Evolutionary conservation across 2,113 vertebrate genomes (phyloP).

Genomic region (Pteruthius melanotis): DNA sequence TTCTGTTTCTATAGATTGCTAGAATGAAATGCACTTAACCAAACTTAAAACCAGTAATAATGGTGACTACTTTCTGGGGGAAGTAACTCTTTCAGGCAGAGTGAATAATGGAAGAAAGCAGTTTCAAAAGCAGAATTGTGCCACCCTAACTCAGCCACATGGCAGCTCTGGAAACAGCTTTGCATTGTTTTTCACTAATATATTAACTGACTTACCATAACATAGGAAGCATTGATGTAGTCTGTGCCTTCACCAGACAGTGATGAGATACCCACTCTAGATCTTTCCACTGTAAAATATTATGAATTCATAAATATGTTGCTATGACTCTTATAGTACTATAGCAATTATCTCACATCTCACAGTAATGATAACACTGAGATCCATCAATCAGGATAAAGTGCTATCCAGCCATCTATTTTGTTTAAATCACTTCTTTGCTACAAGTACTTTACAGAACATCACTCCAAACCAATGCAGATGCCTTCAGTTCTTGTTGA

Average conservation of each 20-base stretch:
- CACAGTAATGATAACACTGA: not conserved
- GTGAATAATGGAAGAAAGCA: not conserved
- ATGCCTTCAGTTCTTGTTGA: not conserved
- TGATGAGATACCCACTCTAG: conserved; percentile 82
- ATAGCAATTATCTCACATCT: not conserved
- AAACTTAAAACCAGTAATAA: not conserved
- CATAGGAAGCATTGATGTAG: conserved; percentile 92
- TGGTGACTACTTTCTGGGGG: not conserved
- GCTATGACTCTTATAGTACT: not conserved
- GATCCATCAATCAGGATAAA: not conserved
- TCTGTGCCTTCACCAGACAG: conserved; percentile 81
- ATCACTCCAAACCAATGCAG: not conserved
- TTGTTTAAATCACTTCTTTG: not conserved
- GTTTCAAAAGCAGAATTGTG: not conserved
- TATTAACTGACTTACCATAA: conserved; percentile 77
- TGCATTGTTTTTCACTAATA: not conserved
- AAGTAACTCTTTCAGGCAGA: not conserved
- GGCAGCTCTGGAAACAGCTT: not conserved
- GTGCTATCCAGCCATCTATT: not conserved
- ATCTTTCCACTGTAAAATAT: conserved; percentile 82
- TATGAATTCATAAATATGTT: not conserved
- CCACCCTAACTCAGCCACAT: not conserved
- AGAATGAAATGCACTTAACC: not conserved
- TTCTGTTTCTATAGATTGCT: not conserved
- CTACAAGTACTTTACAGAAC: not conserved